Evolutionary conservation across 2,113 vertebrate species (phyloP), one percentile per base, ranked within the genome.

Genomic region (Ascaphus truei): DNA sequence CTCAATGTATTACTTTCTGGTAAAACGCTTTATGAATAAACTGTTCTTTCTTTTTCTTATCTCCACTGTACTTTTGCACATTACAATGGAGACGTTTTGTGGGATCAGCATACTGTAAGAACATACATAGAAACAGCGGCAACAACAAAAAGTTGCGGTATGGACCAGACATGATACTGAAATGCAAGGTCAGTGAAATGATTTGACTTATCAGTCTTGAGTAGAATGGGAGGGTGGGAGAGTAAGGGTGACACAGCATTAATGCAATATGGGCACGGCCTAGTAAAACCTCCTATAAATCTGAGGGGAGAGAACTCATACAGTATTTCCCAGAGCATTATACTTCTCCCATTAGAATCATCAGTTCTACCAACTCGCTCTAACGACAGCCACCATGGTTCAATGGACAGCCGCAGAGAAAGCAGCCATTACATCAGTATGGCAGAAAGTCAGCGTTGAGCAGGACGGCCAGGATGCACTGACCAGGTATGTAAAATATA

Each of bases 321-420:
- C n/a, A n/a, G n/a, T 3, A 10, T 34, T 13, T 16, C 25, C 22
- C 30, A 33, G 30, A 34, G 16, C 53, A 3, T 12, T 18, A 12
- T 7, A 57, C 53, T 18, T 18, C 29, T 26, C 26, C 18, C n/a
- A 25, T 9, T 20, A 16, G n/a, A 34, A 56, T 27, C 12, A 7
- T 25, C n/a, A 33, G n/a, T n/a, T n/a, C 53, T 22, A n/a, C n/a
- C n/a, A 8, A 10, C 13, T 25, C 5, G 6, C 13, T 30, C 26
- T 20, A 36, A n/a, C n/a, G n/a, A 34, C 53, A 57, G 16, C 31
- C 25, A 57, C 31, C 29, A 89, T 89, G 86, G 86, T 88, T 76
- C 79, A 88, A 72, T 84, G 85, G 66, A 62, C 79, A 71, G 52
- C 71, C 0, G 82, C 79, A 0, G 86, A 90, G 83, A 84, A 85